phyloP scores from a whole-genome alignment of 2,113 vertebrate genomes.

The Tachycineta bicolor region DNA sequence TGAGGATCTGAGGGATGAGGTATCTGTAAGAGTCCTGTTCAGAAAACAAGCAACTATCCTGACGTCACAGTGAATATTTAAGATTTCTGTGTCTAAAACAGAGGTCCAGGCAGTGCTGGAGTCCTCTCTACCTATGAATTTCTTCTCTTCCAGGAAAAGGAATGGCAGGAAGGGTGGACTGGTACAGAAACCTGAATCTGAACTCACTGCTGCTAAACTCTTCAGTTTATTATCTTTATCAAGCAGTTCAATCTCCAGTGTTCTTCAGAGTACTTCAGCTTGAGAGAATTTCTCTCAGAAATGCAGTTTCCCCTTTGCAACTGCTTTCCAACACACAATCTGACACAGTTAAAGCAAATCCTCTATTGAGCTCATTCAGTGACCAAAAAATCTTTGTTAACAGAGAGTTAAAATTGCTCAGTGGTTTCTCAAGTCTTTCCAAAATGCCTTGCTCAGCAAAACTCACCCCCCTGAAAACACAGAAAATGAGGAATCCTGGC shows the following conservation, averaged over 20 bases:
- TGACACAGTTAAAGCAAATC: neutral
- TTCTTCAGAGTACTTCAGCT: neutral
- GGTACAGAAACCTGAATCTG: neutral
- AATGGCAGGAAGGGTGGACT: neutral
- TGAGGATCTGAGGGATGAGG: neutral
- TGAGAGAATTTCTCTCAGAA: neutral
- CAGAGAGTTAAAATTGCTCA: neutral
- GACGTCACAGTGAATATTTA: neutral
- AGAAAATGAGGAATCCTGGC: neutral
- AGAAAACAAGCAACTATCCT: neutral
- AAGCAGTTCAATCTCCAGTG: neutral
- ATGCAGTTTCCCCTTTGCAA: neutral
- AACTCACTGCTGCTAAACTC: neutral
- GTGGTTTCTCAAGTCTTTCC: neutral
- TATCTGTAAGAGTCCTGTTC: neutral
- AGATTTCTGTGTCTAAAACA: neutral
- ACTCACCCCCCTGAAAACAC: neutral
- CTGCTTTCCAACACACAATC: neutral
- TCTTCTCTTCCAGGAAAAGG: neutral
- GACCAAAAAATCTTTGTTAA: neutral
- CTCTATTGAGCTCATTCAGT: neutral
- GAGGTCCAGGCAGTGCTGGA: neutral
- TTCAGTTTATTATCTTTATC: neutral
- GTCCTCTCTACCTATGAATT: neutral
- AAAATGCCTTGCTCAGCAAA: constrained; percentile 24